Conservation (phyloP, 2,888 invertebrate species). For the Apeira syringaria region DNA sequence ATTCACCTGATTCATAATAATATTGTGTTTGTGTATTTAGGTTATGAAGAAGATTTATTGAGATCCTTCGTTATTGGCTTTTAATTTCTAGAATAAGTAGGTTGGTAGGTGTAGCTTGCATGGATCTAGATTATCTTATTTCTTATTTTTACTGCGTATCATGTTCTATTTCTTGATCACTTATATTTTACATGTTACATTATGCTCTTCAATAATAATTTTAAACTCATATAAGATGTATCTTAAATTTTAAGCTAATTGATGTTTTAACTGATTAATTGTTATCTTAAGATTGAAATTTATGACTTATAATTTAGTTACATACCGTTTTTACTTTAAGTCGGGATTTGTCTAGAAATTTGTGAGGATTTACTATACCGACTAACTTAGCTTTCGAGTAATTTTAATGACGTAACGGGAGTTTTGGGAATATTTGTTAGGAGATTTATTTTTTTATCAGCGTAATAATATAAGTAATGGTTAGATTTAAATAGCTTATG, state of each 20-base stretch:
- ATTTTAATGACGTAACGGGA: not conserved
- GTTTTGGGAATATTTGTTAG: too few species aligned
- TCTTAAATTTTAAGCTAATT: not conserved
- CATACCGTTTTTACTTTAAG: constrained; percentile 15
- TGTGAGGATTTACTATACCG: constrained; percentile 30
- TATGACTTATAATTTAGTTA: constrained; percentile 1
- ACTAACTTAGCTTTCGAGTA: constrained; percentile 30
- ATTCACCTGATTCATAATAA: constrained; percentile 22
- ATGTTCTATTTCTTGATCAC: not conserved
- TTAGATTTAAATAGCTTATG: constrained; percentile 6
- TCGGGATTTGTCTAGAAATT: constrained; percentile 50
- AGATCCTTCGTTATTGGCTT: constrained; percentile 8
- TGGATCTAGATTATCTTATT: not conserved
- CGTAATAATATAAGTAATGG: constrained; percentile 8
- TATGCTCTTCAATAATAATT: too few species aligned
- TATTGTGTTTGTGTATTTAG: constrained; percentile 37
- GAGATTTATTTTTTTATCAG: too few species aligned
- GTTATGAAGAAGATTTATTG: constrained; percentile 35
- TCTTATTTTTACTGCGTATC: not conserved
- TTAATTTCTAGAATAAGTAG: constrained; percentile 7
- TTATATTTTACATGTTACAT: too few species aligned
- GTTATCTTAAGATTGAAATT: constrained; percentile 1
- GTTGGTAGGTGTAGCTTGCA: constrained; percentile 6
- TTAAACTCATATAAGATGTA: not conserved
- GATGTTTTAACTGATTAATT: too few species aligned